Evolutionary conservation across 2,888 invertebrate genomes (phyloP).

Genomic region (Creontiades dilutus): DNA sequence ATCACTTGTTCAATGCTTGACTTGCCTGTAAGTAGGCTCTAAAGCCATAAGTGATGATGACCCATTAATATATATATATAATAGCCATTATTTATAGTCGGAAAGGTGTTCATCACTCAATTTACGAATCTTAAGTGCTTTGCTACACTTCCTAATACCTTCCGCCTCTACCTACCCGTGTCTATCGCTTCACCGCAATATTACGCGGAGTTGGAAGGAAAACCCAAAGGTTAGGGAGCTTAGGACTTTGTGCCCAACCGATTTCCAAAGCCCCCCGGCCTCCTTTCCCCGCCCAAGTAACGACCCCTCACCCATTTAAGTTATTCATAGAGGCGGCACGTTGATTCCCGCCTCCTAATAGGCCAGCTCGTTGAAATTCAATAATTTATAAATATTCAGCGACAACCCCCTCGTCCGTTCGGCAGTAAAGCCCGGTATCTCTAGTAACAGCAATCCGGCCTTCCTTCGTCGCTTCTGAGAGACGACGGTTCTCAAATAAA

Average conservation of each 20-base stretch:
- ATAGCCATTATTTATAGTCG: too few relatives aligned
- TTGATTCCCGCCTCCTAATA: slow-evolving; percentile 26
- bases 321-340: slow-evolving; percentile 37
- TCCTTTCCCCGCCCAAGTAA: not conserved
- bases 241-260: not conserved
- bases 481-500: not conserved
- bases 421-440: not conserved
- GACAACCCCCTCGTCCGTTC: not conserved
- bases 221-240: not conserved
- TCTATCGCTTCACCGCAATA: not conserved
- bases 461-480: not conserved
- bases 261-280: not conserved
- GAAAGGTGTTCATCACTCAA: too few relatives aligned
- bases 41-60: too few relatives aligned
- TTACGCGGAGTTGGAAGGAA: not conserved
- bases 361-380: slow-evolving; percentile 40
- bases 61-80: too few relatives aligned
- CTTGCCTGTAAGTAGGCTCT: too few relatives aligned
- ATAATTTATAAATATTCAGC: slow-evolving; percentile 54
- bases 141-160: not conserved
- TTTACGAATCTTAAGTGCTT: too few relatives aligned
- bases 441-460: not conserved
- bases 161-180: not conserved
- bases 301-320: not conserved
- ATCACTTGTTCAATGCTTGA: too few relatives aligned